Percentiles rank a stretch among this genome's conserved stretches.
Evolutionary conservation across 2,888 invertebrate genomes (phyloP).

Genomic region (Xylocampa areola): DNA sequence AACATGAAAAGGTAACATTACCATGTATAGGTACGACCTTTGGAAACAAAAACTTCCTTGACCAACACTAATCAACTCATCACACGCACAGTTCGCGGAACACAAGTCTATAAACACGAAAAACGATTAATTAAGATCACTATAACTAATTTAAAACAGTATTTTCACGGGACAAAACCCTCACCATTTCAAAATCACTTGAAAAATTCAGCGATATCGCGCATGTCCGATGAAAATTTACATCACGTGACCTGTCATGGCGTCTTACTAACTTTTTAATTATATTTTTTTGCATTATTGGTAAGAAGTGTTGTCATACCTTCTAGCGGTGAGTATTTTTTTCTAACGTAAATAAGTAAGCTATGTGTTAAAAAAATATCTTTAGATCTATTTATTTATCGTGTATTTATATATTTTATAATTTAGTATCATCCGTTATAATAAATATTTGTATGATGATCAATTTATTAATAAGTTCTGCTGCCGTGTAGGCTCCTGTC

Average conservation of each 20-base stretch:
- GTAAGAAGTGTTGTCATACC: constrained; percentile 39
- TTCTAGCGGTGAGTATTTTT: neutral
- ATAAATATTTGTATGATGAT: too few relatives aligned
- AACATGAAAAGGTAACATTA: constrained; percentile 71
- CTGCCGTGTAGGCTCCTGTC: too few relatives aligned
- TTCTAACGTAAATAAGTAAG: neutral
- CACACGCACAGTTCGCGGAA: constrained; percentile 70
- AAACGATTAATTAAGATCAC: constrained; percentile 59
- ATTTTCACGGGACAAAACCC: constrained; percentile 72
- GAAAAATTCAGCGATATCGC: constrained; percentile 82
- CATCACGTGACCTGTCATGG: constrained; percentile 90
- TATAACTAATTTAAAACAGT: constrained; percentile 65
- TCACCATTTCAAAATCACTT: constrained; percentile 84
- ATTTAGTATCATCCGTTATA: too few relatives aligned
- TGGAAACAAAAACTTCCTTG: constrained; percentile 77
- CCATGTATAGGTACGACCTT: constrained; percentile 84
- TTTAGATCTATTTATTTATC: too few relatives aligned
- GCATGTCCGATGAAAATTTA: constrained; percentile 89
- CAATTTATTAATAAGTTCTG: too few relatives aligned
- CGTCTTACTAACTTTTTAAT: constrained; percentile 71
- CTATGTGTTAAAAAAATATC: too few relatives aligned
- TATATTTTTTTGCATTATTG: constrained; percentile 49
- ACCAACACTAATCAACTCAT: constrained; percentile 65
- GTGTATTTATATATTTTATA: too few relatives aligned
- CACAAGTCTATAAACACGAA: constrained; percentile 61